Percentiles rank a stretch among this genome's conserved stretches.
These are phyloP conservation scores for Silurus glanis DNA, from an alignment of 2,113 vertebrate genomes.

Conservation along the genomic window DNA sequence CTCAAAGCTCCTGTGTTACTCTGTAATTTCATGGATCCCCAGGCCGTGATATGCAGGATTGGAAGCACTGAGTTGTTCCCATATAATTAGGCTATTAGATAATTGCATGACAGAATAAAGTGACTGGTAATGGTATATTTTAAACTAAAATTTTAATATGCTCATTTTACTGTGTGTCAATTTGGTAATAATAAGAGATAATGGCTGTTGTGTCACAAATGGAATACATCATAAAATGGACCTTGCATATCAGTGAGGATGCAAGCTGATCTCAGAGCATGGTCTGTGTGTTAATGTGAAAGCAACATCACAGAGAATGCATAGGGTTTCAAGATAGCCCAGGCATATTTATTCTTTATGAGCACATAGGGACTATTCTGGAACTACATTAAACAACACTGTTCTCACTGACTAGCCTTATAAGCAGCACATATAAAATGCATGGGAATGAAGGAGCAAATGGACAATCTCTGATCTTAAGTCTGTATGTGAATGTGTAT, in stretches of 20 bases:
- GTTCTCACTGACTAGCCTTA: slow-evolving; percentile 5
- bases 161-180: neutral
- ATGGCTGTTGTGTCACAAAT: neutral
- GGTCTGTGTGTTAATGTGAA: slow-evolving; percentile 50
- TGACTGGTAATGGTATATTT: neutral
- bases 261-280: slow-evolving; percentile 8
- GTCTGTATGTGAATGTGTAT: neutral
- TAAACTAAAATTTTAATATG: no score
- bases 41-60: neutral
- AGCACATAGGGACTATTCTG: slow-evolving; percentile 49
- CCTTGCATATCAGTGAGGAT: neutral
- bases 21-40: no score
- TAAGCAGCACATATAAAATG: neutral
- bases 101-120: neutral
- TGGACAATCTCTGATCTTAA: neutral
- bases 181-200: neutral
- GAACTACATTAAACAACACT: slow-evolving; percentile 53
- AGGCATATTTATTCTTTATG: slow-evolving; percentile 61
- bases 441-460: neutral
- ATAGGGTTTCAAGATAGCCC: slow-evolving; percentile 43
- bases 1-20: no score
- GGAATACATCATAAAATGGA: neutral
- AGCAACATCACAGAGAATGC: slow-evolving; percentile 44
- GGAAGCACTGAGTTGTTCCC: neutral
- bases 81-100: neutral